These are phyloP conservation scores for Drosophila ambigua DNA, from an alignment of 1,140 invertebrate genomes.

Conservation along the genomic window DNA sequence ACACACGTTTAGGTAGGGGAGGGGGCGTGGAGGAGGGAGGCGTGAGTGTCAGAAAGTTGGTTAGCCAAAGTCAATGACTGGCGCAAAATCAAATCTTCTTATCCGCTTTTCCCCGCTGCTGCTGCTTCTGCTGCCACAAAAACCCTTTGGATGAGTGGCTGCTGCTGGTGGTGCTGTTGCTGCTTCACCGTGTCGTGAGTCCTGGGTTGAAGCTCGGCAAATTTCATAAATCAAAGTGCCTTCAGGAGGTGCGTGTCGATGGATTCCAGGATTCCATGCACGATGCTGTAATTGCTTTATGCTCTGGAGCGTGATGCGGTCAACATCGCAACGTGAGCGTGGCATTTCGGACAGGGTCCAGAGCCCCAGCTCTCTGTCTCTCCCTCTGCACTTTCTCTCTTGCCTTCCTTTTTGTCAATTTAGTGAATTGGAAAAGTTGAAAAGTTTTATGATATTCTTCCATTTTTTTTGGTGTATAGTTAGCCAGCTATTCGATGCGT, in stretches of 20 bases:
- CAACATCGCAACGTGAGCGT: slow-evolving; percentile 73
- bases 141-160: slow-evolving; percentile 13
- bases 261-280: slow-evolving; percentile 62
- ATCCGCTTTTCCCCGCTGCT: neutral
- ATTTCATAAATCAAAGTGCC: slow-evolving; percentile 76
- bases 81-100: slow-evolving; percentile 47
- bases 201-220: slow-evolving; percentile 30
- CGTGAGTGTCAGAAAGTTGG: slow-evolving; percentile 30
- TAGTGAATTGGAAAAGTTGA: slow-evolving; percentile 58
- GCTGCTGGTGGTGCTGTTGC: neutral
- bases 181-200: slow-evolving; percentile 6
- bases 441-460: slow-evolving; percentile 76
- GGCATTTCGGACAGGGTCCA: slow-evolving; percentile 67
- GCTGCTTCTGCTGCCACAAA: neutral
- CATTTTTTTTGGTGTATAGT: slow-evolving; percentile 3
- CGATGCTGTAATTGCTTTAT: slow-evolving; percentile 76
- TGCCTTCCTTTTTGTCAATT: neutral
- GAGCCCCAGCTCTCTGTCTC: slow-evolving; percentile 4
- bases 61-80: slow-evolving; percentile 45
- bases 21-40: neutral
- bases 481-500: slow-evolving; percentile 57
- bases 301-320: slow-evolving; percentile 75
- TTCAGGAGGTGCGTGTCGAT: slow-evolving; percentile 17
- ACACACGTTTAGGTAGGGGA: no score
- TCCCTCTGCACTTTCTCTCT: neutral